phyloP scores from a whole-genome alignment of 2,888 invertebrate species.

The Xestia xanthographa region DNA sequence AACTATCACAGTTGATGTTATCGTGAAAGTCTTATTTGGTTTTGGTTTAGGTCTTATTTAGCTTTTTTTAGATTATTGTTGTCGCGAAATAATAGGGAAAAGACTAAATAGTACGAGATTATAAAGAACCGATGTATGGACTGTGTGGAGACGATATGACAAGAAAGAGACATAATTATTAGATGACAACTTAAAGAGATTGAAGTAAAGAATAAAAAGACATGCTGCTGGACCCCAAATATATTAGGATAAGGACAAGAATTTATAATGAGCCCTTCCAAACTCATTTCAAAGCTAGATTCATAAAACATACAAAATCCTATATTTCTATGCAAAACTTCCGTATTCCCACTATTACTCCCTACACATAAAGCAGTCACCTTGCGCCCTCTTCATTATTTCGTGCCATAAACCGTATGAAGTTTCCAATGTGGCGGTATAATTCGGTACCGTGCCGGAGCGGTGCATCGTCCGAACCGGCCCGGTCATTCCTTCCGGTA shows the following conservation, averaged over 20 bases:
- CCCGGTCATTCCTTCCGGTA: constrained; percentile 80
- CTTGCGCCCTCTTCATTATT: constrained; percentile 57
- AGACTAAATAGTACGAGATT: neutral
- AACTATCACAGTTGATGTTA: neutral
- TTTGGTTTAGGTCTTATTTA: too few relatives aligned
- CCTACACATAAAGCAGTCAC: constrained; percentile 15
- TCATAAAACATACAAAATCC: neutral
- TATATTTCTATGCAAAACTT: neutral
- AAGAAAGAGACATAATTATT: too few relatives aligned
- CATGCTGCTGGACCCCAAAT: neutral
- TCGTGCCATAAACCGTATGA: constrained; percentile 53
- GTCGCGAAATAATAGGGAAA: neutral
- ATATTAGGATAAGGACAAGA: neutral
- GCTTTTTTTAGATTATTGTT: too few relatives aligned
- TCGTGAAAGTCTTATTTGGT: neutral
- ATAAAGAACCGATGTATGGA: neutral
- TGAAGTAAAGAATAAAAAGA: neutral
- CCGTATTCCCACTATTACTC: neutral
- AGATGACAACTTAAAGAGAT: too few relatives aligned
- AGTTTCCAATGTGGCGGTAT: constrained; percentile 59
- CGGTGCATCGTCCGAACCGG: constrained; percentile 61
- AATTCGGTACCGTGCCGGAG: constrained; percentile 42
- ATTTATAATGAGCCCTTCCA: neutral
- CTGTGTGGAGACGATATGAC: too few relatives aligned
- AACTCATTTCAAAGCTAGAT: neutral